A percentile compares a stretch with the other conserved stretches of the same genome.
phyloP scores from a whole-genome alignment of 2,797 vertebrate genomes.

The Lagocephalus sceleratus region DNA sequence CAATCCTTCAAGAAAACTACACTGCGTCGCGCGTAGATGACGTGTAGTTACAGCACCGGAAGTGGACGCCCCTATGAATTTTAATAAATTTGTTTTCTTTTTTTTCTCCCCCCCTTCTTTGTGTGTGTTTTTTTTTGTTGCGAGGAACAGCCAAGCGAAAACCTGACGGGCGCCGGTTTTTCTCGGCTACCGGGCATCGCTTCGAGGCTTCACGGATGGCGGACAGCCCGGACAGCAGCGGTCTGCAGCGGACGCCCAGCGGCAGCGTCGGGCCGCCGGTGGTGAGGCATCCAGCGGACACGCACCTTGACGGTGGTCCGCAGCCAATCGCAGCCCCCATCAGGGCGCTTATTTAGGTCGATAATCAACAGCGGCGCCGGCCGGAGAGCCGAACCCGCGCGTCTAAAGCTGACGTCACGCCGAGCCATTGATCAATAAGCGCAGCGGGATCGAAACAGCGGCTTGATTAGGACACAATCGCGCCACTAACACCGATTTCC shows the following conservation, averaged over 20 bases:
- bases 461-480: too few species aligned
- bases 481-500: too few species aligned
- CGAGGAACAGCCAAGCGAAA: background rate
- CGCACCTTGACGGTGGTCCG: background rate
- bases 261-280: conserved; percentile 16
- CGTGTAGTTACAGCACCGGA: conserved; percentile 22
- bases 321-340: background rate
- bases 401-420: background rate
- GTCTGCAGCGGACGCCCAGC: conserved; percentile 22
- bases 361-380: background rate
- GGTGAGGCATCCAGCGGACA: conserved; percentile 1
- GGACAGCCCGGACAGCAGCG: conserved; percentile 19
- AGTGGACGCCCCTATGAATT: conserved; percentile 37
- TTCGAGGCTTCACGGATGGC: conserved; percentile 11
- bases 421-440: background rate
- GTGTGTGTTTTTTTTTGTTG: conserved; percentile 7
- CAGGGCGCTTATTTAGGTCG: background rate
- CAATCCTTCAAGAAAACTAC: background rate
- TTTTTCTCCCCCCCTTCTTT: conserved; percentile 16
- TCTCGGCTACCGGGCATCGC: background rate
- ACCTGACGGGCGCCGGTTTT: background rate
- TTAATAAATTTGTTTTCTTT: conserved; percentile 50
- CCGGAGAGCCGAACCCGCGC: too few species aligned
- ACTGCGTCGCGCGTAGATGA: background rate
- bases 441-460: too few species aligned